Percentiles rank a stretch among this genome's conserved stretches.
These are phyloP conservation scores for Antheraea pernyi DNA, from an alignment of 1,140 invertebrate species.

Conservation along the genomic window DNA sequence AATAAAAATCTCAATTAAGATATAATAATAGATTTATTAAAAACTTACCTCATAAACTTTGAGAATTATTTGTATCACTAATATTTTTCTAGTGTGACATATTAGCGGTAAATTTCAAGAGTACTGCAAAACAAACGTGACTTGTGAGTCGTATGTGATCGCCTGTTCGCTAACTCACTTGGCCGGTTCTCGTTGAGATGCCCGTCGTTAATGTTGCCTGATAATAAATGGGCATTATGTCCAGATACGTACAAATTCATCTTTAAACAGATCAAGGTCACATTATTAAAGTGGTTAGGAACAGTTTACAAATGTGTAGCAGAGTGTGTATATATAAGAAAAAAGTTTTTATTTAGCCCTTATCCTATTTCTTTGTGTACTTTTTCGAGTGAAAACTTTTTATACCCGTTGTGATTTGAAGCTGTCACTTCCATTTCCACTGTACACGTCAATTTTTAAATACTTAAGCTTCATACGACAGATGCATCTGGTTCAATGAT, in stretches of 20 bases:
- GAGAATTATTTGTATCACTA: not conserved
- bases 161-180: slow-evolving; percentile 3
- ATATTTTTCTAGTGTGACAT: not conserved
- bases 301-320: no score
- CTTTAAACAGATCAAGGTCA: not conserved
- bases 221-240: not conserved
- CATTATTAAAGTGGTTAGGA: no score
- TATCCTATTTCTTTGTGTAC: no score
- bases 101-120: slow-evolving; percentile 6
- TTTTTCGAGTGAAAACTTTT: no score
- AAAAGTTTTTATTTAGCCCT: no score
- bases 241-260: not conserved
- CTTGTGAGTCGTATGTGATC: slow-evolving; percentile 1
- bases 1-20: not conserved
- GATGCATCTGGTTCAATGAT: no score
- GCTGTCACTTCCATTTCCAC: no score
- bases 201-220: slow-evolving; percentile 6
- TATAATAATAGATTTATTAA: not conserved
- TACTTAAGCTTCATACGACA: no score
- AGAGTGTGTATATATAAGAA: no score
- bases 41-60: not conserved
- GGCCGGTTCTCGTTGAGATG: slow-evolving; percentile 4
- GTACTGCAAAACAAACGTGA: not conserved
- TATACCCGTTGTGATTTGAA: no score
- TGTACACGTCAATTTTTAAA: no score